Percentiles rank a stretch among this genome's conserved stretches.
Evolutionary conservation across 2,113 vertebrate genomes (phyloP).

Genomic region (Verasper variegatus): DNA sequence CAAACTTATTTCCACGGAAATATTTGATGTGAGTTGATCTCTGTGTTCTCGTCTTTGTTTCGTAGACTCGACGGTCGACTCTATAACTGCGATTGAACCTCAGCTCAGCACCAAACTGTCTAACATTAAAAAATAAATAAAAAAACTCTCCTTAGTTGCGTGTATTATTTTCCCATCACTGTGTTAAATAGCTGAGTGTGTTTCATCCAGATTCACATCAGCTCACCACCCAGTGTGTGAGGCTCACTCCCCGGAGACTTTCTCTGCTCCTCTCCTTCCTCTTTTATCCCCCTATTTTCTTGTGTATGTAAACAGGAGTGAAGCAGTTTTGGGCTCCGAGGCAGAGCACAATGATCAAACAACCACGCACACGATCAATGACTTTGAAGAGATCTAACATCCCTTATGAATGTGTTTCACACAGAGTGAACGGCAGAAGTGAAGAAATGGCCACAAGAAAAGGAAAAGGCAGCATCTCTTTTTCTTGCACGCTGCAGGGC

Average conservation of each 20-base stretch:
- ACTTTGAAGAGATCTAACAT: slow-evolving; percentile 62
- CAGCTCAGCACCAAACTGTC: slow-evolving; percentile 24
- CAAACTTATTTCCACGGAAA: slow-evolving; percentile 18
- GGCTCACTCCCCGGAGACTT: slow-evolving; percentile 52
- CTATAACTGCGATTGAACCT: background rate
- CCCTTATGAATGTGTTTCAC: slow-evolving; percentile 48
- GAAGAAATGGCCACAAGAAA: slow-evolving; percentile 44
- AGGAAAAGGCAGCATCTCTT: background rate
- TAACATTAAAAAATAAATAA: background rate
- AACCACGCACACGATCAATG: slow-evolving; percentile 42
- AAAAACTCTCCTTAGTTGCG: background rate
- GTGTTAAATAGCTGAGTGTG: slow-evolving; percentile 32
- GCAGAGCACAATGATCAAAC: slow-evolving; percentile 65
- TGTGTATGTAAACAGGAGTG: slow-evolving; percentile 69
- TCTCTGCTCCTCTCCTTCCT: slow-evolving; percentile 50
- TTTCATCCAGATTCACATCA: slow-evolving; percentile 61
- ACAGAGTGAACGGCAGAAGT: slow-evolving; percentile 45
- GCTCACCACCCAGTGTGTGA: slow-evolving; percentile 52
- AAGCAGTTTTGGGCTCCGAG: slow-evolving; percentile 57
- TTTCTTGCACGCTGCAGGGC: background rate
- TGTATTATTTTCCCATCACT: slow-evolving; percentile 32
- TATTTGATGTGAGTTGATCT: background rate
- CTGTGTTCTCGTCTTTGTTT: background rate
- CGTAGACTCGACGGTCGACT: background rate
- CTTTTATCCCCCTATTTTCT: slow-evolving; percentile 63